Base-by-base conservation (phyloP, 2,113 vertebrate genomes). In the Furnarius figulus region DNA sequence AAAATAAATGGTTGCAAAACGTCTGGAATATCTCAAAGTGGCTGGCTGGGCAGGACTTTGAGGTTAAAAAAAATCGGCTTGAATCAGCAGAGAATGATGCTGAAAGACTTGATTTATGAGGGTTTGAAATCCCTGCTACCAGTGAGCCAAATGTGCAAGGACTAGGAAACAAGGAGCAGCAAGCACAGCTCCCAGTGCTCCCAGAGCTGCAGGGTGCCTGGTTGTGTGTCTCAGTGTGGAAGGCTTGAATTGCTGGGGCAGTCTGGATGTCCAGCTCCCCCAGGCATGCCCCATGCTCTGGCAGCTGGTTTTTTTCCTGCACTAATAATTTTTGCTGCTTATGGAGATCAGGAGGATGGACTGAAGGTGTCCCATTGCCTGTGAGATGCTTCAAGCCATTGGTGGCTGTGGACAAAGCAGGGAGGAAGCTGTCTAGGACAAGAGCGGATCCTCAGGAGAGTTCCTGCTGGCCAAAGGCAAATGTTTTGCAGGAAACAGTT, bases 1-100 rank as follows among this genome's bases (percentile, higher is more conserved):
- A 95, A 96, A 97, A 95, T 92, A 96, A 94, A 96, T 95, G 90
- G 68, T 82, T 96, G 90, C 95, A 93, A 96, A 94, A 96, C 94
- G 70, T 96, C 96, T 96, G 96, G 95, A 92, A 94, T 94, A 96
- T 93, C 80, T 96, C 93, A 95, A 79, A 90, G 82, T 2, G 9
- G 44, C 65, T 88, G 56, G 81, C 65, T 88, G 56, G 81, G 30
- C 70, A 67, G 83, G 79, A 65, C 76, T 90, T 83, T 56, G 83
- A 96, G 85, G 31, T 93, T 95, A 92, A 92, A 90, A 93, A 93
- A 93, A 93, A 92, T 75, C 76, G 81, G 88, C 80, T 93, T 90
- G 88, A 76, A 95, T 96, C 96, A 95, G 95, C 88, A 90, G 37
- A 89, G 90, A 92, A 65, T 65, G 73, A 95, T 93, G 93, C 70